These are phyloP conservation scores for Willisornis vidua DNA, from an alignment of 2,113 vertebrate genomes.

Conservation along the genomic window DNA sequence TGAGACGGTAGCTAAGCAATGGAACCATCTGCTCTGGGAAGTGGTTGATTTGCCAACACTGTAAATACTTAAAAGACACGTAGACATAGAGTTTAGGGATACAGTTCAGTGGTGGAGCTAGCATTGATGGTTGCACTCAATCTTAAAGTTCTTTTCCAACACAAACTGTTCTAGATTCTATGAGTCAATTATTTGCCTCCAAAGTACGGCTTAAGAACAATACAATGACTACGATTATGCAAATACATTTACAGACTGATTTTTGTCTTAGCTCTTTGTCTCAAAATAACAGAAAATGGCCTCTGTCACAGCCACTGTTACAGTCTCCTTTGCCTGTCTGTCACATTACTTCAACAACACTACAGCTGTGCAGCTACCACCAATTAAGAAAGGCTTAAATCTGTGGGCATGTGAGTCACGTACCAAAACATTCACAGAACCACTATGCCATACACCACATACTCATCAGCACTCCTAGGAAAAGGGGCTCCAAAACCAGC, in stretches of 20 bases:
- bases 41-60: neutral
- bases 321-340: neutral
- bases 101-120: neutral
- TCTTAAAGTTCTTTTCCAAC: neutral
- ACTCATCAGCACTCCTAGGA: neutral
- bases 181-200: neutral
- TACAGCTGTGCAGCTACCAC: rapidly evolving
- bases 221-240: neutral
- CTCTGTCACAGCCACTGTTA: neutral
- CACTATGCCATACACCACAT: neutral
- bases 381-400: neutral
- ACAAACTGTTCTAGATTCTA: neutral
- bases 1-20: neutral
- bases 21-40: neutral
- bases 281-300: neutral
- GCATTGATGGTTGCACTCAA: neutral
- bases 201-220: neutral
- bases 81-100: neutral
- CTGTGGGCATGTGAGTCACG: neutral
- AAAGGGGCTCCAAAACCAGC: neutral
- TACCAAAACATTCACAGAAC: neutral
- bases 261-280: neutral
- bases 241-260: neutral
- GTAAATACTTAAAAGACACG: neutral
- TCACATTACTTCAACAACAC: neutral